Conservation (phyloP, 2,888 invertebrate genomes). For the Nysson spinosus region DNA sequence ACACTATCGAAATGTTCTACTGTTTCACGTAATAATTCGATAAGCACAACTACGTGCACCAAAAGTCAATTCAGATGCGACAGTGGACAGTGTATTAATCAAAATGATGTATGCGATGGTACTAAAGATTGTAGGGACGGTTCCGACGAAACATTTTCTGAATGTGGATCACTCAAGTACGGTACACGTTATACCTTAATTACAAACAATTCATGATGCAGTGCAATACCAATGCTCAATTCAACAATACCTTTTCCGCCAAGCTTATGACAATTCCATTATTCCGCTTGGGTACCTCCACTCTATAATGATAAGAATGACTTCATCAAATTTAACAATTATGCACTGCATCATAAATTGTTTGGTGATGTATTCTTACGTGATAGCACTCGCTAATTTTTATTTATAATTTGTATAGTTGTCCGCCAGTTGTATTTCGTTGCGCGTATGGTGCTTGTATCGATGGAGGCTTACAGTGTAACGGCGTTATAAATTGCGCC, state of each 20-base stretch:
- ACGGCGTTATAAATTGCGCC: constrained; percentile 71
- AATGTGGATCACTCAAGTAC: constrained; percentile 64
- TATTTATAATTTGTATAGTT: constrained; percentile 65
- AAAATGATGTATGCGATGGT: constrained; percentile 67
- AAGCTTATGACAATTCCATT: too few species aligned
- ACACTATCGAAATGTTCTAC: constrained; percentile 58
- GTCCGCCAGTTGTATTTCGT: constrained; percentile 69
- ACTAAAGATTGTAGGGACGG: constrained; percentile 65
- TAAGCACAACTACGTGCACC: constrained; percentile 49
- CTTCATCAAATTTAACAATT: not conserved
- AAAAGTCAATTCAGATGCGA: constrained; percentile 62
- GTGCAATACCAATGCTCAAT: too few species aligned
- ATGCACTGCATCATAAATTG: too few species aligned
- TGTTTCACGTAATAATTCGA: constrained; percentile 11
- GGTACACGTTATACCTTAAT: too few species aligned
- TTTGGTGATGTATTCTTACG: not conserved
- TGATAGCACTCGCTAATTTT: too few species aligned
- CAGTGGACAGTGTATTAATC: constrained; percentile 66
- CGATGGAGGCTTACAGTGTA: constrained; percentile 69
- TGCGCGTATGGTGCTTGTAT: constrained; percentile 77
- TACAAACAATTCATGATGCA: too few species aligned
- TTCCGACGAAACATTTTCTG: constrained; percentile 66
- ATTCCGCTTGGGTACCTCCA: too few species aligned
- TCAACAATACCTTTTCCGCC: too few species aligned
- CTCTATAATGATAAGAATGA: not conserved